Conservation (phyloP, 2,888 invertebrate species). For the Beris morrisii region DNA sequence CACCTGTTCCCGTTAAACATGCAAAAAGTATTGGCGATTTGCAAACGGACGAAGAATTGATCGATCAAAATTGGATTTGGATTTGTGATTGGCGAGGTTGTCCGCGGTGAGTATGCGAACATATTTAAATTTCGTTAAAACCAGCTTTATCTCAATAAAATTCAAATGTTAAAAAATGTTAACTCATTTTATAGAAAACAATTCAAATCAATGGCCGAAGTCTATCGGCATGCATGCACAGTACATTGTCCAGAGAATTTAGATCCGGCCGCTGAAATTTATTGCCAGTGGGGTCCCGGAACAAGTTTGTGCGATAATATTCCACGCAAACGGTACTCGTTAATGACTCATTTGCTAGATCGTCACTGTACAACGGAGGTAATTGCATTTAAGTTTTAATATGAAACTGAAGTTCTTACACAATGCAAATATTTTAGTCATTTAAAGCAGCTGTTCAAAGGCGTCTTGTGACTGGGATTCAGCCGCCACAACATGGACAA, state of each 20-base stretch:
- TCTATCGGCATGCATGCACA: slow-evolving; percentile 85
- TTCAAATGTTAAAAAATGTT: neutral
- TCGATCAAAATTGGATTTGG: slow-evolving; percentile 59
- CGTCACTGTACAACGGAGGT: slow-evolving; percentile 88
- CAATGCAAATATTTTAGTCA: slow-evolving; percentile 38
- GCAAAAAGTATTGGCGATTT: neutral
- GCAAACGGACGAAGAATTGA: slow-evolving; percentile 42
- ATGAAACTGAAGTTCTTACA: neutral
- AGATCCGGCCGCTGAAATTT: slow-evolving; percentile 69
- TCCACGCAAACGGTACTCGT: slow-evolving; percentile 86
- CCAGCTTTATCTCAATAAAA: neutral
- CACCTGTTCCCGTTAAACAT: neutral
- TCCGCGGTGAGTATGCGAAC: slow-evolving; percentile 60
- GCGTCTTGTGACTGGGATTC: slow-evolving; percentile 49
- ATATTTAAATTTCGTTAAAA: neutral
- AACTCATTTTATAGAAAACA: slow-evolving; percentile 57
- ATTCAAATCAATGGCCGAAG: slow-evolving; percentile 74
- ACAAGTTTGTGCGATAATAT: slow-evolving; percentile 79
- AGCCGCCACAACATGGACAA: slow-evolving; percentile 45
- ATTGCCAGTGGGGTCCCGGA: slow-evolving; percentile 80
- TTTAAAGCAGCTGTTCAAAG: slow-evolving; percentile 50
- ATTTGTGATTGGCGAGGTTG: slow-evolving; percentile 96
- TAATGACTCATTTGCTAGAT: slow-evolving; percentile 96
- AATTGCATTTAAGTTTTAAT: slow-evolving; percentile 22
- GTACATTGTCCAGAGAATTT: slow-evolving; percentile 75